Evolutionary conservation across 2,888 invertebrate genomes (phyloP), one percentile per base, ranked within the genome.

Genomic region (Antitype chi): DNA sequence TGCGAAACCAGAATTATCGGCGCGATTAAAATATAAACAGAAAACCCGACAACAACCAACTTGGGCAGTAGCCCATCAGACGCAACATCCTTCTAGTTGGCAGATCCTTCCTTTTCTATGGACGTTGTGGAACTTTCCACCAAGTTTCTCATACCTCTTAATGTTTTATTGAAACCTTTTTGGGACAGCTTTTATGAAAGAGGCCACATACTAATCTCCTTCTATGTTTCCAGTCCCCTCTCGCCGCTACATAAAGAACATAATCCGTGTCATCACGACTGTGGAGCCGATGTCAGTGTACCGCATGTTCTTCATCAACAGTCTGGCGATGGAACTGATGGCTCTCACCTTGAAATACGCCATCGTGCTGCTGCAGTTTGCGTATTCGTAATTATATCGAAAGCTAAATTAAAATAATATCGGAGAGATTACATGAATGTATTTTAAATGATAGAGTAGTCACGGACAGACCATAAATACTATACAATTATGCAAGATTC

Each of bases 281-380:
- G 13, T 78, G 76, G 67, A 78, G 8, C 78, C 78, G 2, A 67
- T 76, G 67, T 78, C 78, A 17, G 78, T 78, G 15, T 76, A 32
- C 78, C 78, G 43, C 52, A 63, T 72, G 63, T 78, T 80, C 11
- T 13, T 43, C 13, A 32, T 68, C 52, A 53, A 60, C 25, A 68
- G 57, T 25, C 52, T 78, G 52, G 69, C 57, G 13, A 43, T 78
- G 17, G 63, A 52, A 13, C 57, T 78, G 49, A 57, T 78, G n/a
- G 49, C n/a, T 4, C 38, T 57, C 20, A 77, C 38, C 17, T n/a
- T 76, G 64, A 76, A 77, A 9, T 76, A 76, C 38, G 20, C 49
- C 49, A 57, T 67, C 20, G 78, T 76, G 28, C 57, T 78, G 20
- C 49, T 78, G 20, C 78, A 76, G 49, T 76, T 76, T 8, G 57